A percentile compares a stretch with the other conserved stretches of the same genome.
Evolutionary conservation across 1,140 invertebrate species (phyloP).

Genomic region (Leguminivora glycinivorella): DNA sequence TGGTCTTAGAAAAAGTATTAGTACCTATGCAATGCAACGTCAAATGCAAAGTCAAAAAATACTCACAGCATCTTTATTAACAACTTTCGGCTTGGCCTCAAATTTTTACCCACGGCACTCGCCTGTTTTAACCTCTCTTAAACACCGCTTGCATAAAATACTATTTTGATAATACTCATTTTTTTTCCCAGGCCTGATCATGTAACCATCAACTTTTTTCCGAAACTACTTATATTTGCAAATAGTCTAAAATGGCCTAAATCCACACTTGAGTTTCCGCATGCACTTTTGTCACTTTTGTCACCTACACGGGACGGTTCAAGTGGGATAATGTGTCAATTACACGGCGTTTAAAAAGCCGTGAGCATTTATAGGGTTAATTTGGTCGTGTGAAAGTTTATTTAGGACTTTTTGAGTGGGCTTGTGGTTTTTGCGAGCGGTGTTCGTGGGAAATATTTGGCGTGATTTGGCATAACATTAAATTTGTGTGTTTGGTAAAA

Average conservation of each 20-base stretch:
- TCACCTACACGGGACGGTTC: slow-evolving; percentile 44
- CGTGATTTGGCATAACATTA: too few species aligned
- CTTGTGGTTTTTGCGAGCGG: not conserved
- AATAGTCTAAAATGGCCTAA: slow-evolving; percentile 26
- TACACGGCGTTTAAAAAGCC: slow-evolving; percentile 47
- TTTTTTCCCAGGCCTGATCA: not conserved
- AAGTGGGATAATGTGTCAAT: slow-evolving; percentile 55
- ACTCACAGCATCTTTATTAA: too few species aligned
- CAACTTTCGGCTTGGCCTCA: too few species aligned
- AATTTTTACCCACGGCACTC: too few species aligned
- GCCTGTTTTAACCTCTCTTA: too few species aligned
- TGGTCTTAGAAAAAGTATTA: too few species aligned
- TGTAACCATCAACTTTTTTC: slow-evolving; percentile 20
- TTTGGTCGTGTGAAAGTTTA: slow-evolving; percentile 37
- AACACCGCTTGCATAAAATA: too few species aligned
- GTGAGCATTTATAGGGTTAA: slow-evolving; percentile 41
- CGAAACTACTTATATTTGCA: slow-evolving; percentile 23
- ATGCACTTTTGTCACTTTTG: slow-evolving; percentile 29
- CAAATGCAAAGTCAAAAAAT: too few species aligned
- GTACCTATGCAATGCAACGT: too few species aligned
- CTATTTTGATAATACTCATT: too few species aligned
- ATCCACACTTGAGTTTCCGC: slow-evolving; percentile 13
- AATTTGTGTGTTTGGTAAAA: too few species aligned
- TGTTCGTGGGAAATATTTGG: not conserved
- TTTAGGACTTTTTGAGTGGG: slow-evolving; percentile 13